Evolutionary conservation across 1,140 invertebrate genomes (phyloP).

Genomic region (Melanaphis sacchari): DNA sequence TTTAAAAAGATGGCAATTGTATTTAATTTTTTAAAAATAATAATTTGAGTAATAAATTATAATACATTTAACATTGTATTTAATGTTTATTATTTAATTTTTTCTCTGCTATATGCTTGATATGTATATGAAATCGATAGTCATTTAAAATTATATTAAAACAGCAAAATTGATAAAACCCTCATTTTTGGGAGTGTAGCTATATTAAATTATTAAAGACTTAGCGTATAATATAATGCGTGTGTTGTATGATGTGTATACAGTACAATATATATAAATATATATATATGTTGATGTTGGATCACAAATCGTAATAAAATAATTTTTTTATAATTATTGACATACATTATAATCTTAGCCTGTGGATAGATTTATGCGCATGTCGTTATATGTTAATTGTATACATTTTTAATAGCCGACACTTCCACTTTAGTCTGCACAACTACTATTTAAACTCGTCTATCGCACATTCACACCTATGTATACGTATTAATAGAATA

Average conservation of each 20-base stretch:
- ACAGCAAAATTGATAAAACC: neutral
- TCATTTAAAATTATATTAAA: neutral
- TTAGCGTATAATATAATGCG: neutral
- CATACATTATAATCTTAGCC: neutral
- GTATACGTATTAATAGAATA: neutral
- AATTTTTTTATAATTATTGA: neutral
- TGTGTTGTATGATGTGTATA: neutral
- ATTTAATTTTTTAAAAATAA: neutral
- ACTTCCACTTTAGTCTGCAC: neutral
- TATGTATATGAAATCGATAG: neutral
- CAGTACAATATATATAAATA: neutral
- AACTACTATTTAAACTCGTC: neutral
- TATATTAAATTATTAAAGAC: neutral
- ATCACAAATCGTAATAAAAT: neutral
- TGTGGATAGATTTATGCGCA: neutral
- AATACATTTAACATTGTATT: neutral
- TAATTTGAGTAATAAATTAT: neutral
- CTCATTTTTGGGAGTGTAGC: neutral
- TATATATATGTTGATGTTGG: neutral
- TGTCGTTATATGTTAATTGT: slow-evolving; percentile 2
- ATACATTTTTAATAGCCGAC: neutral
- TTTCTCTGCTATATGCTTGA: neutral
- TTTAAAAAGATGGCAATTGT: too few relatives aligned
- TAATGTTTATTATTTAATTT: neutral
- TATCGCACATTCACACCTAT: neutral